Base-by-base conservation (phyloP, 2,888 invertebrate species). In the Melolontha melolontha region DNA sequence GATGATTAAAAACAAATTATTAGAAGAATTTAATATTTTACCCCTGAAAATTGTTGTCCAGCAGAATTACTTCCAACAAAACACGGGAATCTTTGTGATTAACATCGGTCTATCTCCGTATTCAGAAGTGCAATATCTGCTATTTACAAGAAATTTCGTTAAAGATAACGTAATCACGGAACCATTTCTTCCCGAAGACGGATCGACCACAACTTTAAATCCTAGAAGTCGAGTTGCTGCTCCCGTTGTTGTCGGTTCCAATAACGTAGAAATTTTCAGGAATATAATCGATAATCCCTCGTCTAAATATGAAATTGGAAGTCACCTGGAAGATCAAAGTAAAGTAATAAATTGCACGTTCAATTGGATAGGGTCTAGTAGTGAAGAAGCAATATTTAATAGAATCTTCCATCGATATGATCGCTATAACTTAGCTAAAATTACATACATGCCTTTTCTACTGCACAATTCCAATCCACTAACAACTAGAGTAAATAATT, bases 221-320 rank as follows among this genome's bases (percentile, higher is more conserved):
- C 96, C 98, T 0, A 88, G 99, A 75, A 96, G 95, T 70, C 87
- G 94, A 73, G 97, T 98, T 0, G 93, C 97, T 1, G 98, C 98
- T 0, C 92, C 96, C 0, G 88, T 98, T 41, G 95, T 97, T 0
- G 87, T 98, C 16, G 93, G 95, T 0, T 97, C 97, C 0, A 91
- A 92, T 78, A 98, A 98, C 80, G 91, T 97, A 0, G 88, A 91
- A 50, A 88, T 98, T 1, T 95, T 88, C 76, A 87, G 98, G 68
- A 99, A 99, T 82, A 94, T 96, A 69, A 89, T 98, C 42, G 91
- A 94, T 68, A 98, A 99, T 83, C 92, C 92, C 1, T 91, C 92
- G 71, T 96, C 98, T 0, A 89, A 90, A 64, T 97, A 96, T 80
- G 98, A 99, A 85, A 91, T 99, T 52, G 97, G 97, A 0, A 97